Percentiles rank a stretch among this genome's conserved stretches.
These are phyloP conservation scores for Agriopis leucophaearia DNA, from an alignment of 2,888 invertebrate species.

Conservation along the genomic window DNA sequence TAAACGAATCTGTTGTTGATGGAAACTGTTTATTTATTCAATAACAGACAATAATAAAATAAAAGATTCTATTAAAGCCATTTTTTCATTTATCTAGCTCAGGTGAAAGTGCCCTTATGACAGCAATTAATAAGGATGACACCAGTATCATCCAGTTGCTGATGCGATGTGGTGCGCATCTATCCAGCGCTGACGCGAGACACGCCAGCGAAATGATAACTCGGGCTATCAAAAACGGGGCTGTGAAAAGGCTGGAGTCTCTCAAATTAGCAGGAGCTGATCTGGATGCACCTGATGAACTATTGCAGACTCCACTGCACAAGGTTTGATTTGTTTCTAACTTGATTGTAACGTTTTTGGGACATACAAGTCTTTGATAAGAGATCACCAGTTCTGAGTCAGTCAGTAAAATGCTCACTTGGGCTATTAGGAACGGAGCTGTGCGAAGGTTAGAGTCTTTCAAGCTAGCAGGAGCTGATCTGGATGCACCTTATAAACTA, in stretches of 20 bases:
- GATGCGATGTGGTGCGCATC: constrained; percentile 91
- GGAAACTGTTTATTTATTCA: no score
- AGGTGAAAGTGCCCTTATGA: constrained; percentile 90
- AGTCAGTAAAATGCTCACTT: background rate
- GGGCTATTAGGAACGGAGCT: constrained; percentile 56
- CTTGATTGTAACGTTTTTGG: no score
- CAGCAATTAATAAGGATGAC: constrained; percentile 89
- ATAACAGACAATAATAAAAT: background rate
- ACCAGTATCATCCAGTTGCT: constrained; percentile 89
- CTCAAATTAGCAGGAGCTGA: constrained; percentile 89
- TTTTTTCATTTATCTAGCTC: constrained; percentile 40
- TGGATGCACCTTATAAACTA: no score
- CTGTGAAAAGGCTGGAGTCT: constrained; percentile 85
- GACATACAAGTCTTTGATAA: background rate
- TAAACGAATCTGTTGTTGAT: no score
- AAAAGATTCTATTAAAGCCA: background rate
- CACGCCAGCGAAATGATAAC: constrained; percentile 90
- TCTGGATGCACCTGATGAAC: constrained; percentile 87
- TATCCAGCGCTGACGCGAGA: constrained; percentile 85
- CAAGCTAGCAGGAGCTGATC: no score
- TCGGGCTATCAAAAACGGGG: constrained; percentile 87
- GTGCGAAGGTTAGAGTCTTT: no score
- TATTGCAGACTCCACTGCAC: constrained; percentile 90
- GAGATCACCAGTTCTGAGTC: no score
- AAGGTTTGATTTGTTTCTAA: constrained; percentile 67